Base-by-base conservation (phyloP, 2,888 invertebrate species). In the Microctonus hyperodae region DNA sequence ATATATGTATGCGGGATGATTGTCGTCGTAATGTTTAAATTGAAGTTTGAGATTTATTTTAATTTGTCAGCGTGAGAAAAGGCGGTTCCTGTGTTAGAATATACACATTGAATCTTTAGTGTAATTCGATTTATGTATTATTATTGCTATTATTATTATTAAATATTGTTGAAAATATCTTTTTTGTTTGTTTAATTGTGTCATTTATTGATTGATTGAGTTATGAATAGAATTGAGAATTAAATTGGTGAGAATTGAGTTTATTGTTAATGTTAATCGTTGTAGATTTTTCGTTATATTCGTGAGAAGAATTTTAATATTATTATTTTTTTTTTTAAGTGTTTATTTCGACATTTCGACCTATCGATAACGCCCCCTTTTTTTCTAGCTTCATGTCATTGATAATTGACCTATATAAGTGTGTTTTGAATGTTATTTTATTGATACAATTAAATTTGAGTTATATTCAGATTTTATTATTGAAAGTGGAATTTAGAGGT, bases 351-450 rank as follows among this genome's bases (percentile, higher is more conserved):
- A 56, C 28, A 56, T 22, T 4, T 23, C 64, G 63, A 64, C 63
- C 56, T 31, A 40, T 65, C 51, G 59, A 58, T 55, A 57, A 57
- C 67, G 67, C 67, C 67, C 67, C 67, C 53, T 67, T 59, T 53
- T 63, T 13, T 44, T 37, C 22, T n/a, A n/a, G 20, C 28, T 20
- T 40, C 63, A 56, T 64, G 33, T 44, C 48, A 25, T 62, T 31
- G 28, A 22, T 33, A 35, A 62, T 62, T 53, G 62, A 62, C 62
- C 62, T 53, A 62, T 53, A 53, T 55, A 48, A 7, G 7, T 51
- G 22, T 2, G 13, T 53, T 10, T 28, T 22, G 2, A 10, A 28
- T 23, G 13, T 48, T 22, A 48, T 60, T 50, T 33, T n/a, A 23
- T 10, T 50, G 13, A 6, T 20, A 16, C 25, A 3, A 23, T 62